Conservation (phyloP, 2,113 vertebrate species). For the Petaurus breviceps region DNA sequence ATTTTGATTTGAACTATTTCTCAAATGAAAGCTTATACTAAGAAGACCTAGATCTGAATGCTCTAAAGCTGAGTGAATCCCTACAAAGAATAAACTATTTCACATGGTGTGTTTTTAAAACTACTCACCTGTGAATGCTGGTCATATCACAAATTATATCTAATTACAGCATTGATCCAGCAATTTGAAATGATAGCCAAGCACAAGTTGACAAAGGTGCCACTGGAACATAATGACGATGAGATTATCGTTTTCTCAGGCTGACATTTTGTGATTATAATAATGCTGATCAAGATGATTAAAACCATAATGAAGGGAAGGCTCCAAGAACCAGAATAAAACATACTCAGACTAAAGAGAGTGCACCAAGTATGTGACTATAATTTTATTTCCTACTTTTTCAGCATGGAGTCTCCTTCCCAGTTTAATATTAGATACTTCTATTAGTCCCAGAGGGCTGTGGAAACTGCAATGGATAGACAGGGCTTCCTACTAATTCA, state of each 20-base stretch:
- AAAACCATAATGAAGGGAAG: conserved; percentile 80
- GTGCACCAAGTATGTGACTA: conserved; percentile 37
- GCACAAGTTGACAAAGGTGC: conserved; percentile 84
- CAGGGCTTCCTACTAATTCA: conserved; percentile 41
- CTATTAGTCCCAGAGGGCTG: conserved; percentile 46
- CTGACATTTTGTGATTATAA: conserved; percentile 85
- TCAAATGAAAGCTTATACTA: conserved; percentile 48
- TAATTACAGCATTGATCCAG: conserved; percentile 78
- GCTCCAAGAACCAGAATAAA: conserved; percentile 76
- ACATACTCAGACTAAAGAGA: conserved; percentile 43
- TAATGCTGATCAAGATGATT: conserved; percentile 83
- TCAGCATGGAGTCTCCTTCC: conserved; percentile 50
- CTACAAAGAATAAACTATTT: conserved; percentile 68
- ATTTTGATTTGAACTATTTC: conserved; percentile 66
- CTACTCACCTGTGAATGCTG: conserved; percentile 79
- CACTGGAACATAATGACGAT: conserved; percentile 83
- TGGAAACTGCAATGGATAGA: conserved; percentile 51
- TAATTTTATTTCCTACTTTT: conserved; percentile 56
- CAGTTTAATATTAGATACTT: conserved; percentile 54
- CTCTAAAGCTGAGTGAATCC: conserved; percentile 36
- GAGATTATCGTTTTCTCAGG: conserved; percentile 82
- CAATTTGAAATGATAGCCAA: conserved; percentile 79
- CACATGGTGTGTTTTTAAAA: conserved; percentile 64
- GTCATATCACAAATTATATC: conserved; percentile 76
- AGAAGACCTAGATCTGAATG: conserved; percentile 46